A percentile compares a stretch with the other conserved stretches of the same genome.
Evolutionary conservation across 2,797 vertebrate genomes (phyloP).

Genomic region (Schizopygopsis malacanthus): DNA sequence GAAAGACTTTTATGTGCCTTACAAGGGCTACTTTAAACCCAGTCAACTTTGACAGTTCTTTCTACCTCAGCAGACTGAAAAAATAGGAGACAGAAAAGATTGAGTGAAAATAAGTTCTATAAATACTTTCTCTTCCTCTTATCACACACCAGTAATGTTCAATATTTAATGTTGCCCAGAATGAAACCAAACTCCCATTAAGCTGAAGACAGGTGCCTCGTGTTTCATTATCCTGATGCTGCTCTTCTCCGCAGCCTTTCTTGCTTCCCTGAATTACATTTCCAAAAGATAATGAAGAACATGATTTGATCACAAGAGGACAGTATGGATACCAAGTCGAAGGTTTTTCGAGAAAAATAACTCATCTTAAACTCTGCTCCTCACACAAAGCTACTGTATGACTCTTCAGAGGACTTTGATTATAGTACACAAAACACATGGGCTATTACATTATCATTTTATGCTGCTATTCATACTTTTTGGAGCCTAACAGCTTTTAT

Average conservation of each 20-base stretch:
- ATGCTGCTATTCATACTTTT: neutral
- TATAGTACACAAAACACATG: neutral
- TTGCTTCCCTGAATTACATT: conserved; percentile 27
- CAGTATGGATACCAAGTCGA: neutral
- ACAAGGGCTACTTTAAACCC: neutral
- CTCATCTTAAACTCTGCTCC: neutral
- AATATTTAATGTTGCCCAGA: conserved; percentile 57
- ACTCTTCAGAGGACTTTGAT: neutral
- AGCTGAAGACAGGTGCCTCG: conserved; percentile 46
- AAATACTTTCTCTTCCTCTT: conserved; percentile 48
- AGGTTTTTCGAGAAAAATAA: neutral
- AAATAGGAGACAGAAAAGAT: neutral
- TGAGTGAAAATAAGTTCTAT: conserved; percentile 33
- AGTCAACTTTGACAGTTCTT: neutral
- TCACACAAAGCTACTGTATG: neutral
- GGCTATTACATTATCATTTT: neutral
- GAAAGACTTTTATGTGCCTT: neutral
- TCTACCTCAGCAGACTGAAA: neutral
- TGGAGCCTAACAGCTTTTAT: neutral
- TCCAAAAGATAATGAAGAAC: conserved; percentile 10
- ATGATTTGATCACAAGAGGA: conserved; percentile 5
- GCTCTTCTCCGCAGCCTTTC: conserved; percentile 21
- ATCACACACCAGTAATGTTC: conserved; percentile 37
- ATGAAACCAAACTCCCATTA: conserved; percentile 50
- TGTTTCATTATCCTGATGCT: conserved; percentile 48